Evolutionary conservation across 1,140 invertebrate species (phyloP).

Genomic region (Drosophila kurseongensis): DNA sequence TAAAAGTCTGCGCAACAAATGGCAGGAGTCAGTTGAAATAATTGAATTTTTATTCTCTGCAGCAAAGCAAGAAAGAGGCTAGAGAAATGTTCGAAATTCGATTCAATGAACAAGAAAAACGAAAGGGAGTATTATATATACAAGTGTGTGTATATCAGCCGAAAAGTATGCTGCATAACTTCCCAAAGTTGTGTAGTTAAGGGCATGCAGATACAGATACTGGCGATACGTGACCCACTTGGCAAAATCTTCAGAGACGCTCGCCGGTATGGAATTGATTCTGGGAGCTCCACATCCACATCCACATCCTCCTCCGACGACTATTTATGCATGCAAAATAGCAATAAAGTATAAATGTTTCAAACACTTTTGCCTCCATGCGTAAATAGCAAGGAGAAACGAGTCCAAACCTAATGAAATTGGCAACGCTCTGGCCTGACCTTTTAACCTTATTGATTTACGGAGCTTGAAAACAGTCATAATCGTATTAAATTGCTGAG

Average conservation of each 20-base stretch:
- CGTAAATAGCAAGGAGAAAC: conserved; percentile 23
- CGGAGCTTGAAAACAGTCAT: conserved; percentile 23
- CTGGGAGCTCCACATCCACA: background rate
- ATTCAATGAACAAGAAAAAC: conserved; percentile 79
- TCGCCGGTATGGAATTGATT: conserved; percentile 45
- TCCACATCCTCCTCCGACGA: background rate
- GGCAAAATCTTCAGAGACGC: conserved; percentile 55
- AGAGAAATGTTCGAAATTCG: conserved; percentile 45
- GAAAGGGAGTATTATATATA: conserved; percentile 18
- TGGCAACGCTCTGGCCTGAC: conserved; percentile 48
- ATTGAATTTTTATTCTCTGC: conserved; percentile 77
- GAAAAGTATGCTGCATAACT: conserved; percentile 69
- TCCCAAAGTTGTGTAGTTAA: conserved; percentile 27
- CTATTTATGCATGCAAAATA: conserved; percentile 79
- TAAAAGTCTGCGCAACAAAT: conserved; percentile 8
- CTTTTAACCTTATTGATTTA: conserved; percentile 32
- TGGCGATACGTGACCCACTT: conserved; percentile 71
- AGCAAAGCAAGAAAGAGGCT: conserved; percentile 38
- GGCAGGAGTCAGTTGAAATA: conserved; percentile 27
- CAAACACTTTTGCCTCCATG: conserved; percentile 35
- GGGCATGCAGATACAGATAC: conserved; percentile 37
- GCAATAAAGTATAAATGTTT: conserved; percentile 74
- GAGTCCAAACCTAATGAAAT: conserved; percentile 46
- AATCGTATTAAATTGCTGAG: conserved; percentile 49
- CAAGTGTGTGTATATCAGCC: conserved; percentile 32